Percentiles rank a stretch among this genome's conserved stretches.
phyloP scores from a whole-genome alignment of 1,140 invertebrate genomes.

The Steinernema khuongi region DNA sequence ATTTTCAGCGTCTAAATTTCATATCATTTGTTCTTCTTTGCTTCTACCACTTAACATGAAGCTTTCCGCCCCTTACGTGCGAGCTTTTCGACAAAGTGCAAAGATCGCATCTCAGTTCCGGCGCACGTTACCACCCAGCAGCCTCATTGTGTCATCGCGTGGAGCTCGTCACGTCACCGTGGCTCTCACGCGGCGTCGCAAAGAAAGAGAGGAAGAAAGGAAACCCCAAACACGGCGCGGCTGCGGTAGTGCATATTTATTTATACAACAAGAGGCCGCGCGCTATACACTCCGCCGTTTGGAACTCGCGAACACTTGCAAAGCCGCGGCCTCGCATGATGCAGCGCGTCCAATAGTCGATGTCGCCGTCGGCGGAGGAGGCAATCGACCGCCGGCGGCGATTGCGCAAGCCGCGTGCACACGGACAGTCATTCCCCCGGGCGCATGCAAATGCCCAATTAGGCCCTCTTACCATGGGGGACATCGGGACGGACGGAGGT shows the following conservation, averaged over 20 bases:
- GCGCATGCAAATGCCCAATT: constrained; percentile 3
- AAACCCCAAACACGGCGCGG: constrained; percentile 5
- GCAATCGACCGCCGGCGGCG: background rate
- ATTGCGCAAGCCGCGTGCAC: background rate
- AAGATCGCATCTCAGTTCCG: too few species aligned
- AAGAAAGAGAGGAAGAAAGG: constrained; percentile 13
- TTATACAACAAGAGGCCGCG: constrained; percentile 12
- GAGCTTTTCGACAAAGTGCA: too few species aligned
- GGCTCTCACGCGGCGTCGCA: background rate
- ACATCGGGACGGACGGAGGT: background rate
- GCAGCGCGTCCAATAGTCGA: constrained; percentile 3
- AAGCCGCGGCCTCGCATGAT: too few species aligned
- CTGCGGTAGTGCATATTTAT: constrained; percentile 16
- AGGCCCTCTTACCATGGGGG: background rate
- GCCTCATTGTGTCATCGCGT: constrained; percentile 5
- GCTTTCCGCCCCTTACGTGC: too few species aligned
- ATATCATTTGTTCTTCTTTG: too few species aligned
- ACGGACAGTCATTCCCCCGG: constrained; percentile 12
- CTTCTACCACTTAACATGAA: too few species aligned
- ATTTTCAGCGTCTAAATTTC: too few species aligned
- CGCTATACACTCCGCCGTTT: constrained; percentile 12
- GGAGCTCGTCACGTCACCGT: background rate
- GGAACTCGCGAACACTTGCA: constrained; percentile 4
- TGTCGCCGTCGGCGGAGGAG: background rate
- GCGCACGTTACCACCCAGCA: too few species aligned